Base-by-base conservation (phyloP, 2,113 vertebrate species). In the Pseudorasbora parva region DNA sequence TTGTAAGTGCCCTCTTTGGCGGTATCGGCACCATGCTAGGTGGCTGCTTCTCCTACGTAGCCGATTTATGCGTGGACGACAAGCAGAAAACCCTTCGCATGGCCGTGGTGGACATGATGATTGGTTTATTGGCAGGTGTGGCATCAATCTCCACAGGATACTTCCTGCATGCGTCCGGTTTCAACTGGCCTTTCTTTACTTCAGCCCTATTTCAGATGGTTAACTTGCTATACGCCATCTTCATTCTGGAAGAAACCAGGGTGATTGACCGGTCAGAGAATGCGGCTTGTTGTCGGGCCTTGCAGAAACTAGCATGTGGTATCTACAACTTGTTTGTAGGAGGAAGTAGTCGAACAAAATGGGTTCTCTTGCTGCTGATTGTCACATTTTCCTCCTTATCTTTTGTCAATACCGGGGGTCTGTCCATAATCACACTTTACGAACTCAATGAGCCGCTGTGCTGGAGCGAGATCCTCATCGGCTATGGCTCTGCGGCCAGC, bases 401-500 rank as follows among this genome's bases (percentile, higher is more conserved):
- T 69, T 96, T 98, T 2, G 77, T 92, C 4, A 14, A 93, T 19
- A 0, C 94, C 1, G 97, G 98, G n/a, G n/a, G 92, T 47, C n/a
- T 81, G 27, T 93, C 93, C 0, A 64, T 96, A 84, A 89, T 97
- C 73, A 96, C 93, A 0, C 93, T 99, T 0, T 99, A 97, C 80
- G 97, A 98, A 86, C 92, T 99, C 73, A 95, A 96, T 8, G 87
- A 95, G 25, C 98, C 98, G 0, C 96, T 99, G 69, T 99, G 98
- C 93, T 99, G 98, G 98, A 94, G 91, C 73, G 96, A 96, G 92
- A 93, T 99, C 15, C 93, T 96, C 81, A 93, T 99, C 80, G 98
- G 98, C 77, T 99, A 98, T 1, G 97, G 97, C 41, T 93, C 96
- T 2, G 97, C 96, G 0, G 80, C 96, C 4, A 94, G 91, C 64